Evolutionary conservation across 2,113 vertebrate species (phyloP).

Genomic region (Glaucomys volans): DNA sequence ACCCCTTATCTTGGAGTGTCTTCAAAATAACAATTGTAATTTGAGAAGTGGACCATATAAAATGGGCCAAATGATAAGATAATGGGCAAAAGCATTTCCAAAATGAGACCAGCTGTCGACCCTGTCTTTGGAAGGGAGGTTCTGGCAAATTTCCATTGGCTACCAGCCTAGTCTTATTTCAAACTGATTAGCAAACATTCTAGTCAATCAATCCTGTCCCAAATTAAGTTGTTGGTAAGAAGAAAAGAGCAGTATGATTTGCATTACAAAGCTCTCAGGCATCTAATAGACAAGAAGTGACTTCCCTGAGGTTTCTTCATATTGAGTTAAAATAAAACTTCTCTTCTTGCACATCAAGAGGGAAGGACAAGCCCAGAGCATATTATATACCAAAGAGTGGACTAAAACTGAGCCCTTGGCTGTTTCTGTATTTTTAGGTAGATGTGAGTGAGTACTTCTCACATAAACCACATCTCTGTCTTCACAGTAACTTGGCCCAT

Average conservation of each 20-base stretch:
- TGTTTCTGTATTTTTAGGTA: conserved; percentile 12
- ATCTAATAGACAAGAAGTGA: conserved; percentile 66
- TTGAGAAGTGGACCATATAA: conserved; percentile 65
- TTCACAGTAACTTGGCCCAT: not conserved
- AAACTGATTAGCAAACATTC: conserved; percentile 78
- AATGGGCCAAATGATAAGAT: conserved; percentile 76
- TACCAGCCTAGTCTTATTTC: conserved; percentile 35
- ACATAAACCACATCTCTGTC: conserved; percentile 28
- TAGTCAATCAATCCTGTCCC: conserved; percentile 67
- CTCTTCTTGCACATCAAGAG: conserved; percentile 52
- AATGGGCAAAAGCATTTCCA: conserved; percentile 72
- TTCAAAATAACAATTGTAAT: conserved; percentile 72
- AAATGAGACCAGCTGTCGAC: conserved; percentile 79
- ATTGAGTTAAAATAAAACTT: conserved; percentile 27
- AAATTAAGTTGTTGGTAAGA: conserved; percentile 75
- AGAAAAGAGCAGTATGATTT: conserved; percentile 58
- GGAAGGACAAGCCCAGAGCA: not conserved
- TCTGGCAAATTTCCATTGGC: conserved; percentile 76
- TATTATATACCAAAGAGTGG: not conserved
- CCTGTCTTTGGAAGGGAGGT: conserved; percentile 66
- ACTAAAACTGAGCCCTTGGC: not conserved
- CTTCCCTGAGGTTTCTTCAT: conserved; percentile 10
- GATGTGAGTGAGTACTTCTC: not conserved
- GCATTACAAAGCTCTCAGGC: conserved; percentile 74
- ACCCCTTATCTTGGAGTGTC: conserved; percentile 33